Percentiles rank a stretch among this genome's conserved stretches.
Evolutionary conservation across 1,140 invertebrate genomes (phyloP).

Genomic region (Caenorhabditis inopinata): DNA sequence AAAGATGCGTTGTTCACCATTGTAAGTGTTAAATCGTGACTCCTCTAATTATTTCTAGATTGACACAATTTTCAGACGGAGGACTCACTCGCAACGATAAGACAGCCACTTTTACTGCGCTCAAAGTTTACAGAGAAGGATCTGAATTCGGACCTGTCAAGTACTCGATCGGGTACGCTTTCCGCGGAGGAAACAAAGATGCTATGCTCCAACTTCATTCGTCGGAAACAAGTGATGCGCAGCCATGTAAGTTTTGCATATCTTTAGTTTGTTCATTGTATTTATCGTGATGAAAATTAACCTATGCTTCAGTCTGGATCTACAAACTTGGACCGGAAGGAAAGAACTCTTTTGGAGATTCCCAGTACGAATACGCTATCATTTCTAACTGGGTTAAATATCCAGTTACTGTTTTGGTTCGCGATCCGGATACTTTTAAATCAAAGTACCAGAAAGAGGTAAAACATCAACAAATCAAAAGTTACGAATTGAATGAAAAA

Average conservation of each 20-base stretch:
- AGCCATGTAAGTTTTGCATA: slow-evolving; percentile 62
- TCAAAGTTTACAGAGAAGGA: slow-evolving; percentile 66
- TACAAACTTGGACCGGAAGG: slow-evolving; percentile 66
- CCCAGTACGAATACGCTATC: slow-evolving; percentile 66
- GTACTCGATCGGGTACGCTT: slow-evolving; percentile 66
- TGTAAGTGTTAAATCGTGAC: too few relatives aligned
- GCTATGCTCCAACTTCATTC: slow-evolving; percentile 66
- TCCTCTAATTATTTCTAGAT: slow-evolving; percentile 9
- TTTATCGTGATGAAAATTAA: background rate
- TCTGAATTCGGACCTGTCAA: slow-evolving; percentile 64
- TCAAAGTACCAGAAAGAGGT: slow-evolving; percentile 60
- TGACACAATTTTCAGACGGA: slow-evolving; percentile 54
- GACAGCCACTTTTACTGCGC: slow-evolving; percentile 65
- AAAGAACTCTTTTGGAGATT: slow-evolving; percentile 65
- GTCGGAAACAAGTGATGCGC: slow-evolving; percentile 62
- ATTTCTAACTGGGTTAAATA: slow-evolving; percentile 63
- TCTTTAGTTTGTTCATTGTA: background rate
- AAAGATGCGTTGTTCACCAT: slow-evolving; percentile 65
- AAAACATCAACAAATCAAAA: background rate
- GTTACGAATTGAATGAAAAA: background rate
- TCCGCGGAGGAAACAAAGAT: slow-evolving; percentile 67
- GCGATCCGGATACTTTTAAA: slow-evolving; percentile 66
- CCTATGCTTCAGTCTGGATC: slow-evolving; percentile 63
- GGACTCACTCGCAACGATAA: slow-evolving; percentile 66
- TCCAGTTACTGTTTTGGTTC: slow-evolving; percentile 64